Evolutionary conservation across 2,797 vertebrate species (phyloP), one percentile per base, ranked within the genome.

Genomic region (Okamejei kenojei): DNA sequence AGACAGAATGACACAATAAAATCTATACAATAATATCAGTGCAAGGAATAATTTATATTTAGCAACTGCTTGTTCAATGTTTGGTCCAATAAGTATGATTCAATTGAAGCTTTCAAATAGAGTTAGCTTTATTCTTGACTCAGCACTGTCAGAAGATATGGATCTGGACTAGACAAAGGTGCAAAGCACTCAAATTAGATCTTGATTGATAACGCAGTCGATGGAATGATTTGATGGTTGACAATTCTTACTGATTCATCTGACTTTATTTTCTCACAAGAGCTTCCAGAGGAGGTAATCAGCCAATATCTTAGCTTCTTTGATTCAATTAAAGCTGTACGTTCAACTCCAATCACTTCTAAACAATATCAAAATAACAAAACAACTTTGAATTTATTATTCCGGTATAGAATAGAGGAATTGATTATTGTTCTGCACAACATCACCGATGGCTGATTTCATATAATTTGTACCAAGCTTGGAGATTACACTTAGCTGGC

Each of bases 11-110:
- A 29, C 81, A 84, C 54, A 61, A 61, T 8, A 82, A 84, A 84
- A 19, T 17, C 61, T n/a, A 65, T 32, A 19, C 65, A 32, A 23
- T 15, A 61, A 54, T 61, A 15, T 29, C 81, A 61, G 10, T 15
- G n/a, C 32, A 65, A 88, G 29, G 29, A 88, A 88, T 88, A 65
- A 88, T 65, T 88, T 88, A 65, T 86, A n/a, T n/a, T 88, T 65
- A 32, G 15, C n/a, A 88, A 17, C 65, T 26, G 61, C 58, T 65
- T 65, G 13, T 65, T 29, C 61, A 88, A 17, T 65, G 82, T 15
- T 15, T 21, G 15, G 7, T n/a, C 13, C 82, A 88, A 65, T 88
- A 88, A 65, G 19, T 63, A 65, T 88, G 61, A 88, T 88, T 65
- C 61, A 88, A n/a, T 38, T 79, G 78, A 79, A 79, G 78, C 78